Evolutionary conservation across 2,797 vertebrate species (phyloP).

Genomic region (Xerus rutilus): DNA sequence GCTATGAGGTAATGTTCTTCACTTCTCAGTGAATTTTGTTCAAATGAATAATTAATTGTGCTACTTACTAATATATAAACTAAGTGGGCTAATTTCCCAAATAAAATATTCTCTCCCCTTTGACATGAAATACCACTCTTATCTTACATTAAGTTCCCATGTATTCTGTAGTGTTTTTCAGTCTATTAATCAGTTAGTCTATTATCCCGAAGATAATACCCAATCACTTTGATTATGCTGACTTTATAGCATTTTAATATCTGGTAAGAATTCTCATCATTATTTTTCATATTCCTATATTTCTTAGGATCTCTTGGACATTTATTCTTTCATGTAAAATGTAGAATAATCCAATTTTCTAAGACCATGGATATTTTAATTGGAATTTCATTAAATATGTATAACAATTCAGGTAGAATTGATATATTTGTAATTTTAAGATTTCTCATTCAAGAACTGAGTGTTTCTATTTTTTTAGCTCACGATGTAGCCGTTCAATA

Average conservation of each 20-base stretch:
- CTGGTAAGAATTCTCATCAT: slow-evolving; percentile 18
- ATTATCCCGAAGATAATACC: background rate
- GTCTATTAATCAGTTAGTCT: slow-evolving; percentile 22
- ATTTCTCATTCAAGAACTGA: slow-evolving; percentile 17
- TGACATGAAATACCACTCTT: slow-evolving; percentile 17
- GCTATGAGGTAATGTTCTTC: background rate
- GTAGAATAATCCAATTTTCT: slow-evolving; percentile 58
- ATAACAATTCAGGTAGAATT: slow-evolving; percentile 49
- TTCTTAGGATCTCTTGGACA: slow-evolving; percentile 49
- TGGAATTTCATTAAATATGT: slow-evolving; percentile 55
- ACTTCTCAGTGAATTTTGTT: background rate
- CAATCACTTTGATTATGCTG: background rate
- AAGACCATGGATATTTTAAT: slow-evolving; percentile 38
- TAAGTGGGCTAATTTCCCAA: slow-evolving; percentile 33
- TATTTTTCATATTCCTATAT: slow-evolving; percentile 64
- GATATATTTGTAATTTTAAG: slow-evolving; percentile 23
- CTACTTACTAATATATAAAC: slow-evolving; percentile 5
- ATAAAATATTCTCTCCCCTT: background rate
- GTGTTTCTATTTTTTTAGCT: slow-evolving; percentile 18
- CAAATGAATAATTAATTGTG: slow-evolving; percentile 26
- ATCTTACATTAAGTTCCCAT: background rate
- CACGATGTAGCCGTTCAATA: background rate
- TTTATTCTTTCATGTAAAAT: slow-evolving; percentile 58
- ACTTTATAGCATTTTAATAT: slow-evolving; percentile 54
- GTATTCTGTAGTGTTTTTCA: background rate